phyloP scores from a whole-genome alignment of 2,113 vertebrate genomes.

The Bettongia penicillata region DNA sequence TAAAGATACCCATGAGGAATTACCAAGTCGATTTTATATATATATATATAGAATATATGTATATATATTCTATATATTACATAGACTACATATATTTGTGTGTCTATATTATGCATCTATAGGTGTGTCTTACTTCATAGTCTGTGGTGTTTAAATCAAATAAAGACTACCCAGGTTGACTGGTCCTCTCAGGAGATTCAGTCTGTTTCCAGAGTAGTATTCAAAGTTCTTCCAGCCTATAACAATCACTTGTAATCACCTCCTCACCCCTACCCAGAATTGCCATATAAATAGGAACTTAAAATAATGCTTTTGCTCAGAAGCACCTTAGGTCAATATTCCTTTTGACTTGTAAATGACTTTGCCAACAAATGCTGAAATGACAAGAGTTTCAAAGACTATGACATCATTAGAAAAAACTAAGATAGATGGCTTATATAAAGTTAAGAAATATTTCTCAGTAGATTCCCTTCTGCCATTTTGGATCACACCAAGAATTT shows the following conservation, averaged over 20 bases:
- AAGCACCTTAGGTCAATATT: background rate
- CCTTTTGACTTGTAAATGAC: background rate
- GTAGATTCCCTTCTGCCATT: conserved; percentile 1
- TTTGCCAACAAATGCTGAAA: background rate
- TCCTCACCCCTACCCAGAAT: background rate
- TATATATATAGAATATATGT: background rate
- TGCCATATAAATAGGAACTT: background rate
- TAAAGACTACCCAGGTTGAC: background rate
- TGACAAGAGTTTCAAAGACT: background rate
- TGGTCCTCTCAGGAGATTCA: background rate
- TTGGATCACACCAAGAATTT: background rate
- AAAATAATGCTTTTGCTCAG: background rate
- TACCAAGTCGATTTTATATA: background rate
- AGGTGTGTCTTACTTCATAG: background rate
- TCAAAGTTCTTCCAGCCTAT: background rate
- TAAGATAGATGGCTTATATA: background rate
- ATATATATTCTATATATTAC: background rate
- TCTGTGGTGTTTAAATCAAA: background rate
- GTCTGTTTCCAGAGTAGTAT: background rate
- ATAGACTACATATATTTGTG: background rate
- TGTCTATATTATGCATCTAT: background rate
- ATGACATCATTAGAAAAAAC: background rate
- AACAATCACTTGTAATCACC: background rate
- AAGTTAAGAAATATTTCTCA: conserved; percentile 32
- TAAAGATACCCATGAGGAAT: background rate